phyloP scores from a whole-genome alignment of 2,113 vertebrate genomes.

The Boleophthalmus pectinirostris region DNA sequence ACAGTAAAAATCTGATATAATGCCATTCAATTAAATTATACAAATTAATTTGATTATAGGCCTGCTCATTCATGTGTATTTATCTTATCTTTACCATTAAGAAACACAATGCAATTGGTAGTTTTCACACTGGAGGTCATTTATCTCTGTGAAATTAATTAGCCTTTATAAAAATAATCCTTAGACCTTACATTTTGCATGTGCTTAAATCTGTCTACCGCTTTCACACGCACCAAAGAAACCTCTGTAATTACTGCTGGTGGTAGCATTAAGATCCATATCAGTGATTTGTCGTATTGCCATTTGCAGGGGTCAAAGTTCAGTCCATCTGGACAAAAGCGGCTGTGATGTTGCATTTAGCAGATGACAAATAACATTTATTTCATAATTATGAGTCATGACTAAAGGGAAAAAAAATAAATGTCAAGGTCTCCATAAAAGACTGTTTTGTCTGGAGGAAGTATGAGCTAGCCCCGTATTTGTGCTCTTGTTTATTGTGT shows the following conservation, averaged over 20 bases:
- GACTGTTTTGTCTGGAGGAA: background rate
- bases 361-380: background rate
- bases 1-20: no score
- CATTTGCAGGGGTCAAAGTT: background rate
- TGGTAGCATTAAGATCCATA: background rate
- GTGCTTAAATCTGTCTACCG: background rate
- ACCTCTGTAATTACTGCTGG: background rate
- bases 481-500: conserved; percentile 16
- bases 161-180: background rate
- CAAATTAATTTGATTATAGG: no score
- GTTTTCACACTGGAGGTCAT: background rate
- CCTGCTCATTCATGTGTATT: no score
- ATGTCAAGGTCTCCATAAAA: conserved; percentile 14
- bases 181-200: background rate
- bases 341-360: background rate
- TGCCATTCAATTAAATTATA: no score
- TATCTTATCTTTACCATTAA: no score
- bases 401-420: conserved; percentile 4
- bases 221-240: background rate
- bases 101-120: no score
- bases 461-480: background rate
- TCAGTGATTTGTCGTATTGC: background rate
- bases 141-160: background rate
- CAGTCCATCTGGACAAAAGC: background rate
- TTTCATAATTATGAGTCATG: conserved; percentile 4